Evolutionary conservation across 2,888 invertebrate genomes (phyloP).

Genomic region (Calameuta filiformis): DNA sequence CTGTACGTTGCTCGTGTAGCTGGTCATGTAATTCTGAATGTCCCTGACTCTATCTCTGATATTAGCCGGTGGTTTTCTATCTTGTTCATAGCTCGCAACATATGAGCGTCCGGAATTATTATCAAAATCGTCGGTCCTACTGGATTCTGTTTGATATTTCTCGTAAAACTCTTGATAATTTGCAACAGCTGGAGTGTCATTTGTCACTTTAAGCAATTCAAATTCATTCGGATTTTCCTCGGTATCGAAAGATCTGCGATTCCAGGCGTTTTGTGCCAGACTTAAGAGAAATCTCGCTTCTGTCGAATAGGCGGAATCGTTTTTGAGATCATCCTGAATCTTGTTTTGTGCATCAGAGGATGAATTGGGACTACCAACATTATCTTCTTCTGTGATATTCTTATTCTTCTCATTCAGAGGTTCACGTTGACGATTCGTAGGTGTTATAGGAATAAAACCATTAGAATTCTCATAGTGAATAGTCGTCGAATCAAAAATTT

Average conservation of each 20-base stretch:
- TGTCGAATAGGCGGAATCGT: slow-evolving; percentile 49
- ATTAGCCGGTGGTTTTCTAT: slow-evolving; percentile 11
- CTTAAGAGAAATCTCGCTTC: slow-evolving; percentile 52
- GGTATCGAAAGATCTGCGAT: slow-evolving; percentile 52
- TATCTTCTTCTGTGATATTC: background rate
- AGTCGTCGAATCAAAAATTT: slow-evolving; percentile 23
- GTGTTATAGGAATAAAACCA: slow-evolving; percentile 53
- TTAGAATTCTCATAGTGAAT: slow-evolving; percentile 56
- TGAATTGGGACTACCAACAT: background rate
- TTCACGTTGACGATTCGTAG: background rate
- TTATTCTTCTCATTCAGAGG: background rate
- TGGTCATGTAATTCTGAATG: slow-evolving; percentile 40
- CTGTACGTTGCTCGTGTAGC: slow-evolving; percentile 28
- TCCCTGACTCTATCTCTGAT: slow-evolving; percentile 34
- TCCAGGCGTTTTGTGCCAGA: slow-evolving; percentile 35
- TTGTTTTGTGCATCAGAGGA: background rate
- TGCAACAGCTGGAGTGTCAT: slow-evolving; percentile 57
- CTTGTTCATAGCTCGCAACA: background rate
- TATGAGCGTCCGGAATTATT: background rate
- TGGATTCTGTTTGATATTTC: slow-evolving; percentile 28
- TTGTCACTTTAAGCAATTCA: slow-evolving; percentile 58
- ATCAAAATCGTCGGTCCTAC: background rate
- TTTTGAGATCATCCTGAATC: slow-evolving; percentile 23
- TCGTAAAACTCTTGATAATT: slow-evolving; percentile 57
- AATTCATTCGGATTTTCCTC: slow-evolving; percentile 51